Percentiles rank a stretch among this genome's conserved stretches.
phyloP scores from a whole-genome alignment of 2,888 invertebrate species.

The Pachymerium ferrugineum region DNA sequence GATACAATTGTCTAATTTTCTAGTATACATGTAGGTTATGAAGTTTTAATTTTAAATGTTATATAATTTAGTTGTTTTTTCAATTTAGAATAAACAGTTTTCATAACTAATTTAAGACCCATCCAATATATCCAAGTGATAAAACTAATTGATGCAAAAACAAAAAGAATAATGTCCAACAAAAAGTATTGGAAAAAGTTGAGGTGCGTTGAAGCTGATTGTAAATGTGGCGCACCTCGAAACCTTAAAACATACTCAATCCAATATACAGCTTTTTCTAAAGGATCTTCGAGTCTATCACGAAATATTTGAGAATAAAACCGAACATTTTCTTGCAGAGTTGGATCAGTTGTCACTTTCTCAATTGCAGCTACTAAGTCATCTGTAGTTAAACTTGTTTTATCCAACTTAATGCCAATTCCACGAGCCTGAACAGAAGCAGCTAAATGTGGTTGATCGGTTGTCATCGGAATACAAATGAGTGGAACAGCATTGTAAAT shows the following conservation, averaged over 20 bases:
- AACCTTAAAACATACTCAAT: neutral
- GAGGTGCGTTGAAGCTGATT: neutral
- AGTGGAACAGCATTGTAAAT: neutral
- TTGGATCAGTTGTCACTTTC: neutral
- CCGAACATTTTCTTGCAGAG: neutral
- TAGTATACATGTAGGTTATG: too few species aligned
- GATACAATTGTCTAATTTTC: too few species aligned
- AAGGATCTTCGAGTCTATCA: neutral
- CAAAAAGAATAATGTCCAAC: neutral
- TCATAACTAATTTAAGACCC: too few species aligned
- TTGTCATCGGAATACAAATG: neutral
- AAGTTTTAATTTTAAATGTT: too few species aligned
- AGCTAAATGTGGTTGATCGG: neutral
- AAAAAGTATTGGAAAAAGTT: neutral
- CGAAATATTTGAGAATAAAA: neutral
- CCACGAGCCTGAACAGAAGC: neutral
- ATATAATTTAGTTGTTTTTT: too few species aligned
- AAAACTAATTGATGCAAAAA: too few species aligned
- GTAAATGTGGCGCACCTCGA: neutral
- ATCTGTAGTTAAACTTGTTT: neutral
- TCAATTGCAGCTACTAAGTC: neutral
- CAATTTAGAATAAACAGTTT: too few species aligned
- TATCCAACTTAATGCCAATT: neutral
- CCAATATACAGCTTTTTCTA: neutral
- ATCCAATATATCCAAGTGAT: too few species aligned